Evolutionary conservation across 2,113 vertebrate genomes (phyloP).

Genomic region (Odontophorus gujanensis): DNA sequence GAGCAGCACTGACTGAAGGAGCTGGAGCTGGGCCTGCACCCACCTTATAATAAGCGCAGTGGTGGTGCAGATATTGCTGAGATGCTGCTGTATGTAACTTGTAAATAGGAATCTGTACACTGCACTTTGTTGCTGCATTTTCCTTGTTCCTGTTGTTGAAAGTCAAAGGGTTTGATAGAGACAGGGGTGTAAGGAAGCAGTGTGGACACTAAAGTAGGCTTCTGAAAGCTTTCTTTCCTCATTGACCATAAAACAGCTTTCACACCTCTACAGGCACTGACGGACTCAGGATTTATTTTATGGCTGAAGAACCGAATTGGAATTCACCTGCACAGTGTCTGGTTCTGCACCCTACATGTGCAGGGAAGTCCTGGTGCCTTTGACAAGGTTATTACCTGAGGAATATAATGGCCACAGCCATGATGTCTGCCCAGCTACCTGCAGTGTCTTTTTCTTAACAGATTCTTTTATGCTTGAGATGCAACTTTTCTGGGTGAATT

Average conservation of each 20-base stretch:
- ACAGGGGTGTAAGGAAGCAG: not conserved
- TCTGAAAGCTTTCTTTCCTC: constrained; percentile 23
- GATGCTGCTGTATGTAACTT: not conserved
- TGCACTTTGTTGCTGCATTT: not conserved
- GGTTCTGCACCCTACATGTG: not conserved
- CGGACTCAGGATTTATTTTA: not conserved
- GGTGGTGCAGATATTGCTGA: not conserved
- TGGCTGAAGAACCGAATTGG: not conserved
- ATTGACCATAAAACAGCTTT: not conserved
- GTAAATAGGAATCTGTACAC: constrained; percentile 33
- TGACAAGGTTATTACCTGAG: not conserved
- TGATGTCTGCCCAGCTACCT: not conserved
- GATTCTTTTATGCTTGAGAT: not conserved
- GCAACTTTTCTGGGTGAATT: not conserved
- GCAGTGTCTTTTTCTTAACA: not conserved
- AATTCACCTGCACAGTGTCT: constrained; percentile 11
- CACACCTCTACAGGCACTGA: not conserved
- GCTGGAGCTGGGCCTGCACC: not conserved
- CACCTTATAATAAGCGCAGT: not conserved
- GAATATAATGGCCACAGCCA: not conserved
- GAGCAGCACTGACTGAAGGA: not conserved
- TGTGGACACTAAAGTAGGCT: not conserved
- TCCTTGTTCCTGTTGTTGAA: constrained; percentile 33
- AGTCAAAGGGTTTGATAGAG: not conserved
- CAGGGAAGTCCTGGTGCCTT: not conserved